A percentile compares a stretch with the other conserved stretches of the same genome.
Conservation (phyloP, 1,140 invertebrate species). For the Tetranychus cinnabarinus region DNA sequence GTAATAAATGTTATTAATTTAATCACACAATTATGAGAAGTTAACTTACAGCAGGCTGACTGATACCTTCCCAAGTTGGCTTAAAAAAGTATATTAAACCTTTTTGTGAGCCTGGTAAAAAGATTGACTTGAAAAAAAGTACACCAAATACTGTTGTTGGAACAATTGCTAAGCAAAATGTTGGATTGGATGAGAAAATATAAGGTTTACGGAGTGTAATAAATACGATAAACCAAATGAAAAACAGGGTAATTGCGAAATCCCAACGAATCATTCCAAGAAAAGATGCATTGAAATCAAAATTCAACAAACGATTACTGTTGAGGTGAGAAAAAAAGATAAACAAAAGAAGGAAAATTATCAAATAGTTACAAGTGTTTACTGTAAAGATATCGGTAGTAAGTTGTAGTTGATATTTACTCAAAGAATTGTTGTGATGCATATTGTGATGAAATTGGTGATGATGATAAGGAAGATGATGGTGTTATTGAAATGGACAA, state of each 20-base stretch:
- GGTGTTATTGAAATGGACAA: not conserved
- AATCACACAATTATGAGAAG: not conserved
- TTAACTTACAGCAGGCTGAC: conserved; percentile 21
- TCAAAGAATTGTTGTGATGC: conserved; percentile 5
- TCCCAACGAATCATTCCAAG: not conserved
- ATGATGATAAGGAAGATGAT: not conserved
- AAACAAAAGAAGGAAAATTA: not conserved
- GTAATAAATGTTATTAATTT: not conserved
- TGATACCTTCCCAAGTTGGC: conserved; percentile 47
- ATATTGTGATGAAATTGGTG: not conserved
- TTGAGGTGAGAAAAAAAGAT: not conserved
- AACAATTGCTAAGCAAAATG: conserved; percentile 20
- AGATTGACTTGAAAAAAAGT: conserved; percentile 75
- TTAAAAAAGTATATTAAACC: conserved; percentile 63
- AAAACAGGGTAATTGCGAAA: conserved; percentile 2
- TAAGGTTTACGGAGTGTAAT: conserved; percentile 26
- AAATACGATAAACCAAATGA: conserved; percentile 6
- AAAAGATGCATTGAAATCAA: not conserved
- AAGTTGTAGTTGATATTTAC: not conserved
- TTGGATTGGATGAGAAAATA: conserved; percentile 4
- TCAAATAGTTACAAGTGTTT: not conserved
- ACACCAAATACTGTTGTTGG: conserved; percentile 81
- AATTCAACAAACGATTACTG: not conserved
- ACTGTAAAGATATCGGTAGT: too few species aligned
- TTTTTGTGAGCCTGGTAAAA: conserved; percentile 64